Evolutionary conservation across 2,888 invertebrate genomes (phyloP), one percentile per base, ranked within the genome.

Genomic region (Cacoxenus indagator): DNA sequence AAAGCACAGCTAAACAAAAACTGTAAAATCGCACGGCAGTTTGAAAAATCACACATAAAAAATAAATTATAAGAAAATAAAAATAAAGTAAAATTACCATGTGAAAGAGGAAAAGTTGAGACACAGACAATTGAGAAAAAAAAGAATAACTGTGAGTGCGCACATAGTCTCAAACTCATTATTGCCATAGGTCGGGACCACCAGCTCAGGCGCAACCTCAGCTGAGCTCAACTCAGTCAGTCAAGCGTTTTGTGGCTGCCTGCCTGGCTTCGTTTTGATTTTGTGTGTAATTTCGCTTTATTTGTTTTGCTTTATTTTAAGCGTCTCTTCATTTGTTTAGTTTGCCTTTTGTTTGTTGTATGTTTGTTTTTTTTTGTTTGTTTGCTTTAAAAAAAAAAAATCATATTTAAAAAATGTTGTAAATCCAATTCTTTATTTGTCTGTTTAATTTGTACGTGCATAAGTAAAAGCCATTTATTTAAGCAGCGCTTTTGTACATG

Each of bases 161-260:
- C 2, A n/a, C n/a, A 43, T n/a, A 83, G 74, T 83, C 83, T 83
- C 80, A 81, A 82, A 80, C 78, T 83, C 77, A 81, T 75, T 81
- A 72, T 77, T 78, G 71, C 64, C 69, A 64, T 73, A 75, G 71
- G 69, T 78, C 70, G 62, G 67, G 66, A 57, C 59, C 24, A 59
- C n/a, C 17, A 19, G 19, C 8, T 59, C 8, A 14, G 31, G 59
- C 59, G 31, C 31, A 11, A 0, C 45, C n/a, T n/a, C n/a, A n/a
- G n/a, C n/a, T n/a, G n/a, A n/a, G n/a, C n/a, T n/a, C n/a, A n/a
- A n/a, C n/a, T n/a, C n/a, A n/a, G n/a, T n/a, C n/a, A n/a, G n/a
- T n/a, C n/a, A n/a, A n/a, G n/a, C n/a, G n/a, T n/a, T n/a, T n/a
- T n/a, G n/a, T n/a, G n/a, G n/a, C n/a, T n/a, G n/a, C n/a, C n/a